Conservation (phyloP, 2,888 invertebrate genomes). For the Melinaea marsaeus region DNA sequence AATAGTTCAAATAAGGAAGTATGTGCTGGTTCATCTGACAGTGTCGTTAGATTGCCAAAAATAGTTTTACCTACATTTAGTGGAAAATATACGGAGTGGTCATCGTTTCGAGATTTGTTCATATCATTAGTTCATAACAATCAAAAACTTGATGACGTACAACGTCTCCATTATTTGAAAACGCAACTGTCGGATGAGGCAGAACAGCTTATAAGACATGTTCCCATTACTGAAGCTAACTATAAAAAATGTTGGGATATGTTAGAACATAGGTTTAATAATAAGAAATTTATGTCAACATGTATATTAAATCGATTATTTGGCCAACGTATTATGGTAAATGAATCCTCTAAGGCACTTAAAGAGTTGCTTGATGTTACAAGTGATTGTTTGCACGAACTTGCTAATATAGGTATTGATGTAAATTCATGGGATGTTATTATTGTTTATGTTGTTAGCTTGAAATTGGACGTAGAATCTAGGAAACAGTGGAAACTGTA, state of each 20-base stretch:
- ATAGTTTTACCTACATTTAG: constrained; percentile 21
- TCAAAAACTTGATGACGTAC: constrained; percentile 27
- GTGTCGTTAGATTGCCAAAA: too few species aligned
- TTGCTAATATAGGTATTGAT: constrained; percentile 22
- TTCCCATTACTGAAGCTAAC: constrained; percentile 25
- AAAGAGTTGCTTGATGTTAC: constrained; percentile 25
- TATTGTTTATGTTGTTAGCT: constrained; percentile 22
- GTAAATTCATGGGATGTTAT: constrained; percentile 23
- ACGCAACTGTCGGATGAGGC: constrained; percentile 31
- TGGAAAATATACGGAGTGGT: constrained; percentile 33
- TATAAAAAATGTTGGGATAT: constrained; percentile 30
- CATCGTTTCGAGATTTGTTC: constrained; percentile 31
- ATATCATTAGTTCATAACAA: constrained; percentile 31
- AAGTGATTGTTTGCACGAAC: constrained; percentile 24
- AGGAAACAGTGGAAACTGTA: constrained; percentile 21
- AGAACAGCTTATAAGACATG: constrained; percentile 27
- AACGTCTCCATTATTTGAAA: constrained; percentile 35
- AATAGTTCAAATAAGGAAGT: background rate
- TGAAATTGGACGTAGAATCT: constrained; percentile 25
- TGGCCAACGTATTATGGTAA: constrained; percentile 19
- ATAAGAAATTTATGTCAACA: constrained; percentile 29
- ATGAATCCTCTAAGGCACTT: constrained; percentile 20
- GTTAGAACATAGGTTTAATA: constrained; percentile 29
- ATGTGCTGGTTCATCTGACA: constrained; percentile 4
- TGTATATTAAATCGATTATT: constrained; percentile 24